phyloP scores from a whole-genome alignment of 1,140 invertebrate genomes.

The Zaprionus africanus region DNA sequence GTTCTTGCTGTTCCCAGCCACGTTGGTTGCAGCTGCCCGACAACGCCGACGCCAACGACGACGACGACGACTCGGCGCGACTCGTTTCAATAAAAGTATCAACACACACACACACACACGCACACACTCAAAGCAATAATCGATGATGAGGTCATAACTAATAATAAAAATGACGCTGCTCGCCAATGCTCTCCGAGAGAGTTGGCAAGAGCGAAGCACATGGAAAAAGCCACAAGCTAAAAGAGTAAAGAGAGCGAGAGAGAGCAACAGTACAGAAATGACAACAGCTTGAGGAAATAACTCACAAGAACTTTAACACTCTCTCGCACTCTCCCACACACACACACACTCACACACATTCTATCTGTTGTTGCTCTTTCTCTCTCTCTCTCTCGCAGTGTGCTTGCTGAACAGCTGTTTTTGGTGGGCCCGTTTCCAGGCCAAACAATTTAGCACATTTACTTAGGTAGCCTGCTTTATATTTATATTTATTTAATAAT shows the following conservation, averaged over 20 bases:
- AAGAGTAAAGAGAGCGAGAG: conserved; percentile 21
- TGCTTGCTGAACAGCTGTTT: conserved; percentile 64
- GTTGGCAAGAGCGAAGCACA: conserved; percentile 53
- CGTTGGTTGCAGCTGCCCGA: conserved; percentile 36
- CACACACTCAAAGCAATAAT: conserved; percentile 73
- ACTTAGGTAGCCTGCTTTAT: conserved; percentile 18
- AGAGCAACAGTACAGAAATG: conserved; percentile 5
- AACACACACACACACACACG: conserved; percentile 62
- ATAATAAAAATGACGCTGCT: conserved; percentile 84
- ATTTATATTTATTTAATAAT: conserved; percentile 56
- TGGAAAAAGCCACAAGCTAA: conserved; percentile 19
- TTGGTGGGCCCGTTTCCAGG: conserved; percentile 55
- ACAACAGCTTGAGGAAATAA: conserved; percentile 35
- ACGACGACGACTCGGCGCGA: conserved; percentile 44
- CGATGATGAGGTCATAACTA: conserved; percentile 84
- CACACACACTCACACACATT: not conserved
- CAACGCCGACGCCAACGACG: conserved; percentile 17
- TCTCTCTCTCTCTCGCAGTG: conserved; percentile 4
- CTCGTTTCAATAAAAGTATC: conserved; percentile 78
- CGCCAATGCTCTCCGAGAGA: conserved; percentile 35
- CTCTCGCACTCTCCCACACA: conserved; percentile 11
- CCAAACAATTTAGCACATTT: conserved; percentile 43
- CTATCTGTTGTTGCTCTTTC: not conserved
- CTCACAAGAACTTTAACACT: conserved; percentile 25
- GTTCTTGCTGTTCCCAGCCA: conserved; percentile 27